Conservation (phyloP, 2,888 invertebrate genomes). For the Stenoptilia bipunctidactyla region DNA sequence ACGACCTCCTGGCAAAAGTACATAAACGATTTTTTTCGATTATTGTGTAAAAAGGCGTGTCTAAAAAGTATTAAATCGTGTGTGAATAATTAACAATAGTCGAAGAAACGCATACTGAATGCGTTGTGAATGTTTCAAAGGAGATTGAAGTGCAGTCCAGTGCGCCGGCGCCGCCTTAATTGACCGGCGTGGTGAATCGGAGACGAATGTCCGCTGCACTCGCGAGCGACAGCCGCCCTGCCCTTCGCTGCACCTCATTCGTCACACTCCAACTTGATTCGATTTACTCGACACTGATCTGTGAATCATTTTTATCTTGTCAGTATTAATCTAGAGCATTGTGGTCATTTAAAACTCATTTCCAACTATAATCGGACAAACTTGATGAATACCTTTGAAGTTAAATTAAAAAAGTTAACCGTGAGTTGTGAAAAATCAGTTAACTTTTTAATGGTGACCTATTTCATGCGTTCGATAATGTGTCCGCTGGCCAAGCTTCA, state of each 20-base stretch:
- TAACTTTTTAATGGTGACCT: constrained; percentile 1
- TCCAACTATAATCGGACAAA: background rate
- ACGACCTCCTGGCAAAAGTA: background rate
- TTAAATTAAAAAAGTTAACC: background rate
- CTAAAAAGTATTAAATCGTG: constrained; percentile 17
- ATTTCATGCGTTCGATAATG: background rate
- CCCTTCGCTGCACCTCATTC: constrained; percentile 33
- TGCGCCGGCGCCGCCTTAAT: constrained; percentile 28
- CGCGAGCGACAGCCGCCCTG: constrained; percentile 25
- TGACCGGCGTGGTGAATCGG: constrained; percentile 51
- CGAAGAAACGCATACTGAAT: constrained; percentile 27
- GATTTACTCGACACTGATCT: constrained; percentile 30
- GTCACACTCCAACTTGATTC: constrained; percentile 38
- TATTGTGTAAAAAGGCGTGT: constrained; percentile 11
- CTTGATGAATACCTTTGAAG: background rate
- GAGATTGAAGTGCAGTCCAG: constrained; percentile 29
- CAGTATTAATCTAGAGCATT: constrained; percentile 2
- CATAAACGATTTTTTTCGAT: background rate
- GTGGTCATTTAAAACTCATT: background rate
- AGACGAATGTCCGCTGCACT: constrained; percentile 45
- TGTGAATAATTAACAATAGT: constrained; percentile 26
- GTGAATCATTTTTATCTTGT: constrained; percentile 20
- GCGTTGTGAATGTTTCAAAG: constrained; percentile 28
- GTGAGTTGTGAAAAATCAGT: background rate
- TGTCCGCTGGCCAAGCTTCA: constrained; percentile 1